phyloP scores from a whole-genome alignment of 2,797 vertebrate genomes.

The Anniella stebbinsi region DNA sequence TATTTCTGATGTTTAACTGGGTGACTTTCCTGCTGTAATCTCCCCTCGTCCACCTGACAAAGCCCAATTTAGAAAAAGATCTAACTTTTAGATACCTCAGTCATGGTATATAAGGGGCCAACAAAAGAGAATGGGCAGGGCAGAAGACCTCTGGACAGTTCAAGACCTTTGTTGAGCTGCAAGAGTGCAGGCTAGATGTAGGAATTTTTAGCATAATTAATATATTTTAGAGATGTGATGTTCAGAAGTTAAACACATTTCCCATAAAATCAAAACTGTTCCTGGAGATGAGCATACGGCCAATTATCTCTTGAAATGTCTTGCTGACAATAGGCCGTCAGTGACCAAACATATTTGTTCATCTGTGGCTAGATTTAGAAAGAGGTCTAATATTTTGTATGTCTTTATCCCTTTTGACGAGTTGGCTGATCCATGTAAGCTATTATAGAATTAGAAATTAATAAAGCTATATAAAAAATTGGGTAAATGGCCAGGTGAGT shows the following conservation, averaged over 20 bases:
- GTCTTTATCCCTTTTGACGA: not conserved
- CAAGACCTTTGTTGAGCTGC: not conserved
- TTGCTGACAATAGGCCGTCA: not conserved
- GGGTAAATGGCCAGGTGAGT: not conserved
- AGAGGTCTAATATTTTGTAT: not conserved
- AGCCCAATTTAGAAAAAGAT: not conserved
- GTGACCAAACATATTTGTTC: not conserved
- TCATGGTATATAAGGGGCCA: not conserved
- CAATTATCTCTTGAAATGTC: not conserved
- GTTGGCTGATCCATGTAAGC: not conserved
- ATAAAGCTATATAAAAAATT: not conserved
- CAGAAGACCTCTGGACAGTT: not conserved
- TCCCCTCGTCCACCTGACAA: fast-evolving
- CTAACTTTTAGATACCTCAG: not conserved
- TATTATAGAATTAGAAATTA: not conserved
- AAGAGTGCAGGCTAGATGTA: not conserved
- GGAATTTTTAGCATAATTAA: not conserved
- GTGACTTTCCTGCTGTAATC: not conserved
- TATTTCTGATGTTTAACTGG: not conserved
- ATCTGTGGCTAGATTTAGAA: not conserved
- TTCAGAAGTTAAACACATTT: not conserved
- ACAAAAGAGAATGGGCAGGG: not conserved
- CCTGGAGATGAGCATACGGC: not conserved
- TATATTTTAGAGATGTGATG: not conserved
- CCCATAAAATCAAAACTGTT: not conserved